These are phyloP conservation scores for Prinia subflava DNA, from an alignment of 2,113 vertebrate species.

Conservation along the genomic window DNA sequence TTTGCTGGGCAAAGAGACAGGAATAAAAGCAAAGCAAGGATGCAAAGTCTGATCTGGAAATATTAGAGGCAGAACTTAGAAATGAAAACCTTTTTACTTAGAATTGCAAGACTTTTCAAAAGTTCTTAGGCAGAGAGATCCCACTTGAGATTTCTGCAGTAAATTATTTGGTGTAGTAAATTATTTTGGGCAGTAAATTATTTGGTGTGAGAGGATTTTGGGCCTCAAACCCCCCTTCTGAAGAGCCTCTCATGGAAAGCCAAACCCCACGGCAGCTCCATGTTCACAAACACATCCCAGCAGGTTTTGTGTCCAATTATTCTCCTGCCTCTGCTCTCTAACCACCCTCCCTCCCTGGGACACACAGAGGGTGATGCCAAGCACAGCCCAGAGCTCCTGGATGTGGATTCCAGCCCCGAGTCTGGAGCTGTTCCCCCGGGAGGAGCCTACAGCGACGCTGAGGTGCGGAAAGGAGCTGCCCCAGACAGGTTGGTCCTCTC, in stretches of 20 bases:
- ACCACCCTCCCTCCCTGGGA: neutral
- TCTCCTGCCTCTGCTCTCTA: neutral
- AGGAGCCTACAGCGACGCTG: neutral
- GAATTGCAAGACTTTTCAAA: neutral
- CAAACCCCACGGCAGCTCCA: neutral
- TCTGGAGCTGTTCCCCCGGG: rapidly evolving
- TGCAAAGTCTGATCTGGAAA: neutral
- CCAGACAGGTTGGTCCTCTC: constrained; percentile 9
- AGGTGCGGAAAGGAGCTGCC: neutral
- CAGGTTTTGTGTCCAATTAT: rapidly evolving
- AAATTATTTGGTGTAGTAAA: neutral
- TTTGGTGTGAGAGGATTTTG: neutral
- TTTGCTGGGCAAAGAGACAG: neutral
- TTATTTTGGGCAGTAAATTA: rapidly evolving
- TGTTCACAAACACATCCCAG: rapidly evolving
- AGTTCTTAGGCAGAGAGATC: rapidly evolving
- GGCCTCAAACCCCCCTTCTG: neutral
- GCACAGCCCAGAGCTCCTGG: neutral
- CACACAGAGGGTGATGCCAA: rapidly evolving
- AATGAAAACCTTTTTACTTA: neutral
- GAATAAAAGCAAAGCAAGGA: neutral
- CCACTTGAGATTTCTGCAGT: neutral
- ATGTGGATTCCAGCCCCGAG: rapidly evolving
- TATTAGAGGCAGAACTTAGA: neutral
- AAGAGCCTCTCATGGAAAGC: rapidly evolving